These are phyloP conservation scores for Maniola hyperantus DNA, from an alignment of 2,888 invertebrate genomes.

Conservation along the genomic window DNA sequence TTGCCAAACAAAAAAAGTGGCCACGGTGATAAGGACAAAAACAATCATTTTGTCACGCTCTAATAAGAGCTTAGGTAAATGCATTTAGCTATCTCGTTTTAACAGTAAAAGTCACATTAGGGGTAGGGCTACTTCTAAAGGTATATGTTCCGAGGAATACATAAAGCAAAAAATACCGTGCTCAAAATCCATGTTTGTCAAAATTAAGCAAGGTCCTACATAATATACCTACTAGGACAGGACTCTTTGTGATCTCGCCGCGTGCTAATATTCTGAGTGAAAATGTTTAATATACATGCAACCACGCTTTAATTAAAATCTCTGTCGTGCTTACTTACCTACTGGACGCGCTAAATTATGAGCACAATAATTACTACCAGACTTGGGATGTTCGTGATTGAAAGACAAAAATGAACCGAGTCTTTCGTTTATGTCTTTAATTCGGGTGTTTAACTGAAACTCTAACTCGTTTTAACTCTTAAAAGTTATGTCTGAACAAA, in stretches of 20 bases:
- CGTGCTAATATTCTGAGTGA: slow-evolving; percentile 25
- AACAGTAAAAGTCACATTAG: too few relatives aligned
- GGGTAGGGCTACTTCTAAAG: too few relatives aligned
- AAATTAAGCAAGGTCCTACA: background rate
- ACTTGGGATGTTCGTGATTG: background rate
- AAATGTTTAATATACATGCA: slow-evolving; percentile 36
- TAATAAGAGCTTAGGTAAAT: too few relatives aligned
- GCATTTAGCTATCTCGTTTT: too few relatives aligned
- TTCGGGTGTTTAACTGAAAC: background rate
- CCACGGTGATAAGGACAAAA: too few relatives aligned
- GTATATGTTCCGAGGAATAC: too few relatives aligned
- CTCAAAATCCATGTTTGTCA: background rate
- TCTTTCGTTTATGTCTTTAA: background rate
- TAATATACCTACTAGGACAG: slow-evolving; percentile 2
- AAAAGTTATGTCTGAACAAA: too few relatives aligned
- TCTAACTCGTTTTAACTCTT: too few relatives aligned
- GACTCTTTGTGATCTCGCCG: background rate
- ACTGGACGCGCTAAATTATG: slow-evolving; percentile 42
- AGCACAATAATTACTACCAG: background rate
- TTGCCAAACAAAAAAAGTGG: too few relatives aligned
- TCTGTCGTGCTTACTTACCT: slow-evolving; percentile 51
- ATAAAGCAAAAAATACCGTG: too few relatives aligned
- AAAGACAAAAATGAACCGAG: slow-evolving; percentile 10
- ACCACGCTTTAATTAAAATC: slow-evolving; percentile 51
- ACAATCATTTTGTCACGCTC: too few relatives aligned